phyloP scores from a whole-genome alignment of 2,113 vertebrate species.

The Seriola quinqueradiata region DNA sequence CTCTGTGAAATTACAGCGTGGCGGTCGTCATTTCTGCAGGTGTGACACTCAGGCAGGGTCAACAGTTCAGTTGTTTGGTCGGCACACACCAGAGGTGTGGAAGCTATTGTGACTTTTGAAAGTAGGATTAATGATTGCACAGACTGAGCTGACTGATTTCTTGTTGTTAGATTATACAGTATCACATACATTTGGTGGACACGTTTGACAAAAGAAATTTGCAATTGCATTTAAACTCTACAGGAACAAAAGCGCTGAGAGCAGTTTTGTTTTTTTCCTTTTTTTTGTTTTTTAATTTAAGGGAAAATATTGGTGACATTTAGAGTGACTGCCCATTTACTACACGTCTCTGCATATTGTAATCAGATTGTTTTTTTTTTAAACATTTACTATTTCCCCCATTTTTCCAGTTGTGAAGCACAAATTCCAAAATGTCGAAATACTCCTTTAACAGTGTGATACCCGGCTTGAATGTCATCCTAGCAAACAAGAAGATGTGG shows the following conservation, averaged over 20 bases:
- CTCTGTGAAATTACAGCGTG: slow-evolving; percentile 47
- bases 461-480: not conserved
- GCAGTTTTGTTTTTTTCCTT: not conserved
- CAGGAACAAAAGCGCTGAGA: not conserved
- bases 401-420: not conserved
- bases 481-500: not conserved
- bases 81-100: not conserved
- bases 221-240: not conserved
- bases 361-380: not conserved
- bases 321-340: not conserved
- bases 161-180: not conserved
- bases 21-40: slow-evolving; percentile 4
- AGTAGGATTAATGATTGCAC: slow-evolving; percentile 4
- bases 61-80: not conserved
- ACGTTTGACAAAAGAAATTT: not conserved
- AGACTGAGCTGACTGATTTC: not conserved
- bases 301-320: not conserved
- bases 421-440: not conserved
- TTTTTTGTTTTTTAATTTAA: not conserved
- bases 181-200: too few species aligned
- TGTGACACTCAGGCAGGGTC: slow-evolving; percentile 26
- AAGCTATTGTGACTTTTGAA: slow-evolving; percentile 5
- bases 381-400: not conserved
- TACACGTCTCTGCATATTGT: not conserved
- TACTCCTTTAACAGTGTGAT: not conserved